These are phyloP conservation scores for Drosophila infuscata DNA, from an alignment of 2,888 invertebrate genomes.

Conservation along the genomic window DNA sequence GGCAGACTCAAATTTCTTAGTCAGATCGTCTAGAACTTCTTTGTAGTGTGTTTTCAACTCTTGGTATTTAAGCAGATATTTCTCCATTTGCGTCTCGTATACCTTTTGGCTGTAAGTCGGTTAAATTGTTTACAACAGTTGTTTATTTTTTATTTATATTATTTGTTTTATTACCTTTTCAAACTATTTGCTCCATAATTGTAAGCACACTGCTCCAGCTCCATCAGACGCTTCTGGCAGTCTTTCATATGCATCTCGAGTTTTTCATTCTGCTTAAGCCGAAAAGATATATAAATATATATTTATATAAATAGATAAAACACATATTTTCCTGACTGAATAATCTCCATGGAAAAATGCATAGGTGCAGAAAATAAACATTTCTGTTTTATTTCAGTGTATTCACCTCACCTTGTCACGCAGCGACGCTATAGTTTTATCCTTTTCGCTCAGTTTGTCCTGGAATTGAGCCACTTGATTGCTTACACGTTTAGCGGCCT, in stretches of 20 bases:
- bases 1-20: conserved; percentile 87
- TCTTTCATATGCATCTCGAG: conserved; percentile 84
- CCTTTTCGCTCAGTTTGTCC: conserved; percentile 87
- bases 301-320: background rate
- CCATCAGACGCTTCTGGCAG: conserved; percentile 82
- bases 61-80: conserved; percentile 58
- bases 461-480: conserved; percentile 87
- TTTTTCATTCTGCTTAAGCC: conserved; percentile 64
- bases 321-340: too few species aligned
- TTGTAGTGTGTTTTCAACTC: conserved; percentile 86
- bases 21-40: conserved; percentile 88
- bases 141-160: too few species aligned
- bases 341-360: background rate
- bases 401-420: conserved; percentile 83
- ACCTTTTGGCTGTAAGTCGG: conserved; percentile 44
- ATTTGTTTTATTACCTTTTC: conserved; percentile 6
- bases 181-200: conserved; percentile 85
- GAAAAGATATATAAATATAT: background rate
- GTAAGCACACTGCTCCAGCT: conserved; percentile 87
- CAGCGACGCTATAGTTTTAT: conserved; percentile 85
- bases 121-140: background rate
- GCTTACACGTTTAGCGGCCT: conserved; percentile 87
- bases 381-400: background rate
- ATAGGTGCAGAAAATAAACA: background rate
- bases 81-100: conserved; percentile 66